Evolutionary conservation across 2,113 vertebrate species (phyloP), one percentile per base, ranked within the genome.

Genomic region (Piprites chloris): DNA sequence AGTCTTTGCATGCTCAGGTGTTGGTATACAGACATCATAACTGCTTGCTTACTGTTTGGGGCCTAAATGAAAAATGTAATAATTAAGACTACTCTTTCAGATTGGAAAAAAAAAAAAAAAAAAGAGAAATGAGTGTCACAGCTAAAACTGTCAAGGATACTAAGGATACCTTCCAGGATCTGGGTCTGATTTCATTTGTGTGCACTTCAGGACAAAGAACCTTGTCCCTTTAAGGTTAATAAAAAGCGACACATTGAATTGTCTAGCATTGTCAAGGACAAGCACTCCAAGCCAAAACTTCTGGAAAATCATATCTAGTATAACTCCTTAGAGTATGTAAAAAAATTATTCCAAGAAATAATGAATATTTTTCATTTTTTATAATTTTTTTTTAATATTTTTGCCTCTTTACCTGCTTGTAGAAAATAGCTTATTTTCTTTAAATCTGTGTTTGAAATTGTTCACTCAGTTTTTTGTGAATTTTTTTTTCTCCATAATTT

Each of bases 401-500:
- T 37, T 92, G 3, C 11, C 9, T 67, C 17, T 62, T 41, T 9
- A 71, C 8, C 14, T 78, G 4, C 44, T 78, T 41, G 19, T 63
- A 83, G 30, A 85, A 77, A 87, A 84, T 20, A 78, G 4, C 5
- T 79, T 58, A 61, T 72, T 87, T 92, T 69, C 59, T 42, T 86
- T 72, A 65, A 84, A 90, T 49, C 22, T 83, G 10, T 67, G 11
- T 77, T 66, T 90, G 66, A 93, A 94, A 92, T 84, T 68, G 50
- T 47, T 93, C 35, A 32, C 6, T 63, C 44, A 16, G 26, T 61
- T 62, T 86, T 88, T 56, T 27, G 22, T 67, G 61, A 93, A 61
- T 71, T 95, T 96, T 91, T 88, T 15, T 84, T 94, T 84, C 49
- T 91, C 49, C 42, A 20, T 72, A 12, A 56, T 95, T 92, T 87